Conservation (phyloP, 2,113 vertebrate species). For the Sphyrna mokarran region DNA sequence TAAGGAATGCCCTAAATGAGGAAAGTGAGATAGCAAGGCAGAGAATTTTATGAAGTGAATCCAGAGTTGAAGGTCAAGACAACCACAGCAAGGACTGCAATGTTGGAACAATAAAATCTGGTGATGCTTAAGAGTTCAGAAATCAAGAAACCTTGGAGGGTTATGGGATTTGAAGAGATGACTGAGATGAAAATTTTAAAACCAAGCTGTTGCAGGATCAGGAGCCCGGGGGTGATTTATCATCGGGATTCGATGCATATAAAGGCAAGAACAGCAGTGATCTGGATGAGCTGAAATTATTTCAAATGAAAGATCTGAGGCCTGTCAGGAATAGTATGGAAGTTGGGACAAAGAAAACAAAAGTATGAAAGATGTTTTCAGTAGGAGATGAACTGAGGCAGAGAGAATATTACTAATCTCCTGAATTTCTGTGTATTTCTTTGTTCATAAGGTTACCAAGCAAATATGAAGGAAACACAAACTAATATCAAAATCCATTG, state of each 20-base stretch:
- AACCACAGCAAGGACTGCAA: no score
- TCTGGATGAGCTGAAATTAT: background rate
- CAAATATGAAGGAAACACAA: background rate
- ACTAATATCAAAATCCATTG: background rate
- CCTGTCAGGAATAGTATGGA: background rate
- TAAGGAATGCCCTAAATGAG: no score
- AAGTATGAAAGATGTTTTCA: background rate
- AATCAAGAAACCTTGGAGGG: no score
- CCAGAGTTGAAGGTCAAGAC: no score
- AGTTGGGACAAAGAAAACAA: background rate
- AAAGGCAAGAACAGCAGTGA: background rate
- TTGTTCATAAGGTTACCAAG: background rate
- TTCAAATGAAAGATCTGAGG: background rate
- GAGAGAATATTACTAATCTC: background rate
- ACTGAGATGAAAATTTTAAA: no score
- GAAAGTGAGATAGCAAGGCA: no score
- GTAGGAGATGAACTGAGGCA: background rate
- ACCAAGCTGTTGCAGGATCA: no score
- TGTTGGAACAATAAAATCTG: no score
- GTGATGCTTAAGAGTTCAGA: no score
- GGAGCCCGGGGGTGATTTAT: background rate
- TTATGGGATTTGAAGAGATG: no score
- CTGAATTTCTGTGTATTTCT: background rate
- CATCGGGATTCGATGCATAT: background rate
- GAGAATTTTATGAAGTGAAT: no score